Conservation (phyloP, 1,140 invertebrate genomes). For the Ephestia elutella region DNA sequence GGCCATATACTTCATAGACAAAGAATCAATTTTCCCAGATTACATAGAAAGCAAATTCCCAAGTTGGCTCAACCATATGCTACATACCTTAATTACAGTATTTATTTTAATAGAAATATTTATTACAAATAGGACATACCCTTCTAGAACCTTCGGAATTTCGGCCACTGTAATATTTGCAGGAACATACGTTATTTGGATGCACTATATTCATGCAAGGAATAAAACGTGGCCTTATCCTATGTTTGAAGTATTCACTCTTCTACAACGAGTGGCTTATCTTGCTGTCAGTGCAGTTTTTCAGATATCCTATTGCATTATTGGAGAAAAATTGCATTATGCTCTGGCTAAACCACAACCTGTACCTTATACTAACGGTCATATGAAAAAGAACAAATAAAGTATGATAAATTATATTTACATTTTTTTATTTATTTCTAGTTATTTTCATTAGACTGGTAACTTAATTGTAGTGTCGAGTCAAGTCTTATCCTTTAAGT, state of each 20-base stretch:
- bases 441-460: no score
- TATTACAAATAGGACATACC: slow-evolving; percentile 80
- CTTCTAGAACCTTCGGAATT: slow-evolving; percentile 75
- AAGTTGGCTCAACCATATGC: slow-evolving; percentile 90
- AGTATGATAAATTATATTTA: no score
- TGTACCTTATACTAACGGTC: slow-evolving; percentile 7
- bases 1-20: slow-evolving; percentile 87
- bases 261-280: slow-evolving; percentile 81
- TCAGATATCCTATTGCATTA: slow-evolving; percentile 76
- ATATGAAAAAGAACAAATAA: slow-evolving; percentile 19
- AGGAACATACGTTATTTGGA: slow-evolving; percentile 83
- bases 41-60: slow-evolving; percentile 79
- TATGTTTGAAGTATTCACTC: slow-evolving; percentile 81
- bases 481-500: no score
- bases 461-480: no score
- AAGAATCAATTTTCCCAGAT: slow-evolving; percentile 85
- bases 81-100: slow-evolving; percentile 87
- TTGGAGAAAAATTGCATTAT: slow-evolving; percentile 81
- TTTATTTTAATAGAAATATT: slow-evolving; percentile 83
- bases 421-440: no score
- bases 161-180: slow-evolving; percentile 74
- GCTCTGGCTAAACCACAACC: slow-evolving; percentile 18
- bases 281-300: slow-evolving; percentile 74
- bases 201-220: slow-evolving; percentile 66
- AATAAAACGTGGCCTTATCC: slow-evolving; percentile 88